These are phyloP conservation scores for Trilocha varians DNA, from an alignment of 2,888 invertebrate genomes.

Conservation along the genomic window DNA sequence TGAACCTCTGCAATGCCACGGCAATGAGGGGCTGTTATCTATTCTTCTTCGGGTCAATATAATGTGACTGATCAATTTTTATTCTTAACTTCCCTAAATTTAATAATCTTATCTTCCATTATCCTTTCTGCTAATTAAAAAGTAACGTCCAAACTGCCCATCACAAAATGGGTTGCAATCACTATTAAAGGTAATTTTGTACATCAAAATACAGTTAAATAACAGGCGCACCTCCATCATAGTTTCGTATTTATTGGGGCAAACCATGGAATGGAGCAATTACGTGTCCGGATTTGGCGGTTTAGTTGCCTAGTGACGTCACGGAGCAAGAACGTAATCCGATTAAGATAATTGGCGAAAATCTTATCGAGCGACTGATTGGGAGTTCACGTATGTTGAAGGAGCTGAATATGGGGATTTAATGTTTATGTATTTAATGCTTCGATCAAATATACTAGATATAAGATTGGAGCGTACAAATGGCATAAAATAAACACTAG, in stretches of 20 bases:
- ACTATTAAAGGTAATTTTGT: background rate
- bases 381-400: constrained; percentile 11
- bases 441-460: too few species aligned
- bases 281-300: constrained; percentile 54
- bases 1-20: too few species aligned
- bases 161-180: background rate
- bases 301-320: constrained; percentile 67
- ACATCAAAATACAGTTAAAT: background rate
- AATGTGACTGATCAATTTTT: too few species aligned
- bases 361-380: constrained; percentile 48
- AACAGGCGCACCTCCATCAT: background rate
- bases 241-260: constrained; percentile 10
- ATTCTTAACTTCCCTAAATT: too few species aligned
- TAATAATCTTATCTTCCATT: too few species aligned
- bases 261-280: constrained; percentile 37
- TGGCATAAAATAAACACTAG: too few species aligned
- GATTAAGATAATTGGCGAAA: constrained; percentile 68
- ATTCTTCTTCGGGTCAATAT: too few species aligned
- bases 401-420: background rate
- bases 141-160: too few species aligned
- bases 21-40: too few species aligned
- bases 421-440: background rate
- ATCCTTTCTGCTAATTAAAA: too few species aligned
- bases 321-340: constrained; percentile 48
- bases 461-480: too few species aligned